Percentiles rank a stretch among this genome's conserved stretches.
Conservation (phyloP, 2,797 vertebrate species). For the Pangasius macronema region DNA sequence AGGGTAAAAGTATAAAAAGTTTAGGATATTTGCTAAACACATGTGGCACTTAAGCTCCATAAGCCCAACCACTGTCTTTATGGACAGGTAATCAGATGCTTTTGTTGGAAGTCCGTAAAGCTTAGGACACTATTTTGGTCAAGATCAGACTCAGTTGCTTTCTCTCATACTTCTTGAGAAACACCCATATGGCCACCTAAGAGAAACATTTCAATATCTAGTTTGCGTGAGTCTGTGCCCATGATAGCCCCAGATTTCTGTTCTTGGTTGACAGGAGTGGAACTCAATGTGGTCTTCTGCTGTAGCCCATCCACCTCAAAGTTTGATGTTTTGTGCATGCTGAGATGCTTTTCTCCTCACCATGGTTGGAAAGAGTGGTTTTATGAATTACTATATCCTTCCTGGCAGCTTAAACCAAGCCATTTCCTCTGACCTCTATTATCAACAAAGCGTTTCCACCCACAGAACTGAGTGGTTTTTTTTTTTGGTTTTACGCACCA, state of each 20-base stretch:
- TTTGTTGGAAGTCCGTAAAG: not conserved
- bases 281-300: not conserved
- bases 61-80: not conserved
- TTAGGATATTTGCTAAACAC: not conserved
- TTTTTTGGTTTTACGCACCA: too few relatives aligned
- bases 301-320: not conserved
- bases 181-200: not conserved
- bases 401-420: not conserved
- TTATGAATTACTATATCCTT: not conserved
- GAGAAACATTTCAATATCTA: not conserved
- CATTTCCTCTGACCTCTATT: not conserved
- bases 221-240: not conserved
- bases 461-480: not conserved
- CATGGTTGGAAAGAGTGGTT: not conserved
- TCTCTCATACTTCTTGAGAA: not conserved
- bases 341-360: too few relatives aligned
- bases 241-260: not conserved
- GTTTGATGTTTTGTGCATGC: too few relatives aligned
- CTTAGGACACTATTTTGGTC: not conserved
- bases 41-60: not conserved
- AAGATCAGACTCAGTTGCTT: not conserved
- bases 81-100: not conserved
- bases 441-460: not conserved
- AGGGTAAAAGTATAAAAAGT: not conserved
- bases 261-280: not conserved